Evolutionary conservation across 2,888 invertebrate genomes (phyloP), one percentile per base, ranked within the genome.

Genomic region (Andrena haemorrhoa): DNA sequence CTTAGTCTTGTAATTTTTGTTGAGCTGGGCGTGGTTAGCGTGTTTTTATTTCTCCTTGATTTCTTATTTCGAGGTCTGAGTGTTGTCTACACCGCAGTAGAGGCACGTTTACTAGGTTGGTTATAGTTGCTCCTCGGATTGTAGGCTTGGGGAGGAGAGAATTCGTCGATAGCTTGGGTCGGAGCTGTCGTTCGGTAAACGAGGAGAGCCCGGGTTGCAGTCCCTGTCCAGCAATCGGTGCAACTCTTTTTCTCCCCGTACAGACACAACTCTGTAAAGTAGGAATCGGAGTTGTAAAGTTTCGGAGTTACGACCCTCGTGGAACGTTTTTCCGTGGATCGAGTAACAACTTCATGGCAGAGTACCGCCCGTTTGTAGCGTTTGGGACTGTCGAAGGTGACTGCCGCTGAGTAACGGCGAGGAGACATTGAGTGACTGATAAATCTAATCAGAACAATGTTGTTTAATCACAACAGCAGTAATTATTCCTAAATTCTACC

Each of bases 191-290:
- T 51, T 20, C 51, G 20, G 51, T 51, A 51, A 51, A 20, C 20
- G 51, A 51, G 20, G 51, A 51, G n/a, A 51, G n/a, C 3, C 20
- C 20, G 20, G 51, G 8, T 51, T 51, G 2, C n/a, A 20, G 8
- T 51, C 51, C 51, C 51, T 20, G 20, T 51, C 51, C 51, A 51
- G 51, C 51, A 51, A 51, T 51, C 51, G 51, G 51, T 51, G 51
- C 51, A 20, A 20, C 51, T 51, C 51, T 51, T 51, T 51, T 51
- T 41, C 12, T 41, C 16, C 7, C 29, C 35, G 35, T 75, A 6
- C 41, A 53, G 29, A 31, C 23, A 53, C 47, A 75, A 31, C 41
- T 56, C 5, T 51, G 33, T 41, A 16, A 41, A 51, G 51, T 51
- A 51, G 51, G 51, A 51, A 51, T 51, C 20, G 20, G 51, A 51